Percentiles rank a stretch among this genome's conserved stretches.
Evolutionary conservation across 1,140 invertebrate species (phyloP).

Genomic region (Melanaphis sacchari): DNA sequence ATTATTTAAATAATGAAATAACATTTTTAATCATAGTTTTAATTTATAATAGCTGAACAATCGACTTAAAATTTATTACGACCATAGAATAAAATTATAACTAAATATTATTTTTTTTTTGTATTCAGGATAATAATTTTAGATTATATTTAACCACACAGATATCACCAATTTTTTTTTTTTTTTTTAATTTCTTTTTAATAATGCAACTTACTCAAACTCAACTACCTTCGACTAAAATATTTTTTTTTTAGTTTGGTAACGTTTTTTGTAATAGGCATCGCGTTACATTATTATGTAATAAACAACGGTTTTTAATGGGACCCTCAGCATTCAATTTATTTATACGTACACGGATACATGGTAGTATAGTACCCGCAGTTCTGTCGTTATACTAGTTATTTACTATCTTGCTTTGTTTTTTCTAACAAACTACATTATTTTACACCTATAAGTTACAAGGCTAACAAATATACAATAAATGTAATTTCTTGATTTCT

Average conservation of each 20-base stretch:
- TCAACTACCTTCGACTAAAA: background rate
- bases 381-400: background rate
- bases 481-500: background rate
- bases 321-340: background rate
- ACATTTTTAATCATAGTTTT: background rate
- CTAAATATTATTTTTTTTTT: too few relatives aligned
- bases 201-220: background rate
- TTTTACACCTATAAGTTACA: background rate
- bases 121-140: background rate
- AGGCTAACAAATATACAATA: too few relatives aligned
- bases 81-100: background rate
- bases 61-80: background rate
- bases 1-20: background rate
- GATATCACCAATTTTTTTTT: background rate
- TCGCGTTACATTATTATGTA: background rate
- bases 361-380: background rate
- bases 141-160: background rate
- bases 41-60: background rate
- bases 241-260: background rate
- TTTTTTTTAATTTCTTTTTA: background rate
- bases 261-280: background rate
- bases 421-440: background rate
- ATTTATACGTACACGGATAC: background rate
- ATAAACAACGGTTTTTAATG: background rate
- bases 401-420: background rate